These are phyloP conservation scores for Hydrotaea cyrtoneurina DNA, from an alignment of 2,888 invertebrate genomes.

Conservation along the genomic window DNA sequence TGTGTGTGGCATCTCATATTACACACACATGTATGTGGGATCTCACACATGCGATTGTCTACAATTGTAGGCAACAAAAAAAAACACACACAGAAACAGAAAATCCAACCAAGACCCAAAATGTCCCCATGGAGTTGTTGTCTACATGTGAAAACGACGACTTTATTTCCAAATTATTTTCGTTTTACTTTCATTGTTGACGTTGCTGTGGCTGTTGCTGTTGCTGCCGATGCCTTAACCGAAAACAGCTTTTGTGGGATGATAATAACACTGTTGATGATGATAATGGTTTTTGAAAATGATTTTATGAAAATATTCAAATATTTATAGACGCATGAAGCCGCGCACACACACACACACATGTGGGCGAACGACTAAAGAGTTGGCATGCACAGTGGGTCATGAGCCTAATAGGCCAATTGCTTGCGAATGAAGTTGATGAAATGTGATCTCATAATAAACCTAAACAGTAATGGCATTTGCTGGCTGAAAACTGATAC, in stretches of 20 bases:
- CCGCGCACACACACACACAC: not conserved
- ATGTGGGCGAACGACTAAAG: not conserved
- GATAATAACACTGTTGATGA: constrained; percentile 53
- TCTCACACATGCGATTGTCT: not conserved
- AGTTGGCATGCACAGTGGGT: constrained; percentile 5
- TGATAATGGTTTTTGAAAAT: constrained; percentile 55
- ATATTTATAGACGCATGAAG: not conserved
- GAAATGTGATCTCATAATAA: constrained; percentile 8
- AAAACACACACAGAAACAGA: constrained; percentile 26
- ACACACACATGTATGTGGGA: constrained; percentile 9
- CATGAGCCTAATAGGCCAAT: not conserved
- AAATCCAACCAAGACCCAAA: constrained; percentile 36
- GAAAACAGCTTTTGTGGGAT: constrained; percentile 52
- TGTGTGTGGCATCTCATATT: not conserved
- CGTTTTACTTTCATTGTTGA: constrained; percentile 31
- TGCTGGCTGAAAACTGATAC: not conserved
- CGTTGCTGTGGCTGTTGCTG: constrained; percentile 29
- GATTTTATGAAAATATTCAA: constrained; percentile 47
- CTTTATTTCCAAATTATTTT: constrained; percentile 53
- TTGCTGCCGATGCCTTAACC: constrained; percentile 24
- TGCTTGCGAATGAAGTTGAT: not conserved
- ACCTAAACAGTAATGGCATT: not conserved
- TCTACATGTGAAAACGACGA: constrained; percentile 52
- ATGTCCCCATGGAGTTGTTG: constrained; percentile 55
- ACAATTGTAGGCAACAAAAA: constrained; percentile 22